These are phyloP conservation scores for Buphagus erythrorhynchus DNA, from an alignment of 2,797 vertebrate genomes.

Conservation along the genomic window DNA sequence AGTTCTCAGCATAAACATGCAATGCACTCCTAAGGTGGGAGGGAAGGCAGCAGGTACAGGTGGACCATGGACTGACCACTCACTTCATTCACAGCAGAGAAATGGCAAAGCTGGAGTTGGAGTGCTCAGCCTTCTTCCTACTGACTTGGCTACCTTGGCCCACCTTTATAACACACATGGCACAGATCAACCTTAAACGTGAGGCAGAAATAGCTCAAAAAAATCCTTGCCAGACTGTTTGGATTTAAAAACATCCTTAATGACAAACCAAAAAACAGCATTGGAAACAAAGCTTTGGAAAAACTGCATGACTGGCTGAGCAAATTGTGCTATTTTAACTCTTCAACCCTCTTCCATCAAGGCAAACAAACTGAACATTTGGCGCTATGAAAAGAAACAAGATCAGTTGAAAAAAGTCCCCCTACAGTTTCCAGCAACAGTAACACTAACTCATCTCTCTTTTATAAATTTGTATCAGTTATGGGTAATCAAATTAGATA, in stretches of 20 bases:
- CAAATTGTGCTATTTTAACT: neutral
- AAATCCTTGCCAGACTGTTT: neutral
- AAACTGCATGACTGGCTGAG: neutral
- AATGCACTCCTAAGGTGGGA: fast-evolving
- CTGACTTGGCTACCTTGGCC: neutral
- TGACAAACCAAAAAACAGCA: neutral
- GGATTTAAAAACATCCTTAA: neutral
- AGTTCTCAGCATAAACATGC: neutral
- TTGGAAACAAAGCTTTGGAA: neutral
- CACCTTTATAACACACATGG: fast-evolving
- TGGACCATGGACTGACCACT: fast-evolving
- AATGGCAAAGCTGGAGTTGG: neutral
- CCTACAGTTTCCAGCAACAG: neutral
- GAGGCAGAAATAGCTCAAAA: neutral
- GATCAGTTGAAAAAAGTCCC: neutral
- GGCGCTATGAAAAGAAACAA: neutral
- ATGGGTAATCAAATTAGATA: neutral
- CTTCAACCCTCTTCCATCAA: neutral
- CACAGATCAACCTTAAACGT: neutral
- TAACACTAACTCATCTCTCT: neutral
- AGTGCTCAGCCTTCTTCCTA: neutral
- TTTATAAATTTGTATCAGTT: neutral
- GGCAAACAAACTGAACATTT: neutral
- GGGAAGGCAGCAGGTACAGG: neutral
- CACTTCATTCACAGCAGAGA: neutral